Percentiles rank a stretch among this genome's conserved stretches.
phyloP scores from a whole-genome alignment of 2,113 vertebrate genomes.

The Struthio camelus region DNA sequence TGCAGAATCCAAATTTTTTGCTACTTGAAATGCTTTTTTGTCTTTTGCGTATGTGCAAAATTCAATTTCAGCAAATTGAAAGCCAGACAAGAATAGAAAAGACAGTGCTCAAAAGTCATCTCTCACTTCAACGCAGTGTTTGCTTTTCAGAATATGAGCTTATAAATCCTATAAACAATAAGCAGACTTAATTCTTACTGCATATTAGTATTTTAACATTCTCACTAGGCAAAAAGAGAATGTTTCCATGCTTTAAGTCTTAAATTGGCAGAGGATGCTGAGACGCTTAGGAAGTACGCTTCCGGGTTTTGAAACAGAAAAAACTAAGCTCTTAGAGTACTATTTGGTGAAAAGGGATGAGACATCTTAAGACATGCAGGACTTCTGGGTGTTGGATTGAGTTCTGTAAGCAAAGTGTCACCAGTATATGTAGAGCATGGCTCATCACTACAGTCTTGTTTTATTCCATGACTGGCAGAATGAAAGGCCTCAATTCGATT shows the following conservation, averaged over 20 bases:
- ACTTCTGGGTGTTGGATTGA: neutral
- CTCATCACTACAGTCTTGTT: constrained; percentile 25
- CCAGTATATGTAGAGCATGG: constrained; percentile 46
- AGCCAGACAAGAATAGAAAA: neutral
- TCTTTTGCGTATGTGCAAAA: neutral
- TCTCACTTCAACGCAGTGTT: neutral
- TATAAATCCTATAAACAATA: neutral
- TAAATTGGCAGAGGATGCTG: rapidly evolving
- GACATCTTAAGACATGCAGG: neutral
- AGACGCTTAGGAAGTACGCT: neutral
- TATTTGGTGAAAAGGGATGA: constrained; percentile 50
- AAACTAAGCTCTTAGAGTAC: neutral
- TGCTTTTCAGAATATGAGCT: neutral
- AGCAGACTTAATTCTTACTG: neutral
- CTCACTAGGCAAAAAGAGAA: neutral
- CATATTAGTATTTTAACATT: neutral
- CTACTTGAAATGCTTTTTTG: neutral
- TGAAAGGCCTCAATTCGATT: constrained; percentile 17
- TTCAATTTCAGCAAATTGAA: neutral
- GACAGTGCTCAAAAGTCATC: neutral
- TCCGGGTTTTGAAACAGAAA: neutral
- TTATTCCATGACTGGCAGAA: constrained; percentile 1
- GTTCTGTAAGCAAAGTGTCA: constrained; percentile 20
- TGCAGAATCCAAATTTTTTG: neutral
- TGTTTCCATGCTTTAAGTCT: neutral